Base-by-base conservation (phyloP, 2,888 invertebrate genomes). In the Allolobophora icterica region DNA sequence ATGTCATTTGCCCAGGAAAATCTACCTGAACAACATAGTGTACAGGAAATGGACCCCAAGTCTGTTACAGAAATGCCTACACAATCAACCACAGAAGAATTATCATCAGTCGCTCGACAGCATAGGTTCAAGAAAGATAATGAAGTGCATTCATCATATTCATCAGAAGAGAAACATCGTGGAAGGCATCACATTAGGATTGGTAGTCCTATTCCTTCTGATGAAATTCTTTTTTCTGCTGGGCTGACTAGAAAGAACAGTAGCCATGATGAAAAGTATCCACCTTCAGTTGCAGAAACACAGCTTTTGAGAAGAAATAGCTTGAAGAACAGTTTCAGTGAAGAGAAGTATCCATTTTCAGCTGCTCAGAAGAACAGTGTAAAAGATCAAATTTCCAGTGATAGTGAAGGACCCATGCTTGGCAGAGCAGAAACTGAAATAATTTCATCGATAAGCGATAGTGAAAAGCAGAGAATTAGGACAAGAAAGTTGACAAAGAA, bases 271-370 rank as follows among this genome's bases (percentile, higher is more conserved):
- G 87, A 87, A 38, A 87, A 24, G 87, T 87, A 87, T 87, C 87
- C 87, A 87, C 38, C 34, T 87, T 87, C 87, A 34, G 87, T 87
- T 13, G 24, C 35, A 24, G 87, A 87, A 17, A 87, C 38, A 38
- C 87, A 87, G 34, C 87, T 87, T 17, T 19, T 24, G 38, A 87
- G 87, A 35, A 87, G 87, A 38, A 38, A 87, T 33, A 87, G 87
- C 87, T 38, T 87, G 17, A 87, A 87, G 87, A 87, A 87, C 24
- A 87, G 6, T 87, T 87, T 87, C 21, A 87, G 35, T 87, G 35
- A 87, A 35, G 87, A 38, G 34, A 38, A 5, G 24, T 87, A 71
- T 71, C 71, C 87, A 87, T 34, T 87, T 87, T 87, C 87, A 21
- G 34, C 24, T 35, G 21, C 35, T 87, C 87, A 87, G 87, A 87